Conservation (phyloP, 2,113 vertebrate species). For the Microcebus murinus region DNA sequence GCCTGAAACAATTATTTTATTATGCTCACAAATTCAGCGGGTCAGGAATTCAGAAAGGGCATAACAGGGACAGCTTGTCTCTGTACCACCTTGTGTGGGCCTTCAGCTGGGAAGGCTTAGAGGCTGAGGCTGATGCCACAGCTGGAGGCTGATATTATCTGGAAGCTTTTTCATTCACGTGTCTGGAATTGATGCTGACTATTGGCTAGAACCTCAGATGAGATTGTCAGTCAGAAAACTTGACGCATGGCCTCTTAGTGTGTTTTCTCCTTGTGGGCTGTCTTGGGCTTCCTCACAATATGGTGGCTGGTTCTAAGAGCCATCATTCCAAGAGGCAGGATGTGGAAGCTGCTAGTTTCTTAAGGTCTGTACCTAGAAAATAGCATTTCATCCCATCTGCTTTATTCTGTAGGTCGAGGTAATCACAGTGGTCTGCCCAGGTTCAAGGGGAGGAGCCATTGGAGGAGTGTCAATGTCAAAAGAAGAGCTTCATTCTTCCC, state of each 20-base stretch:
- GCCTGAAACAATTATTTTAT: not conserved
- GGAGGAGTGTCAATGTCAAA: not conserved
- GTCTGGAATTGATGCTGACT: not conserved
- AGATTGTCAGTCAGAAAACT: not conserved
- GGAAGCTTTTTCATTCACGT: not conserved
- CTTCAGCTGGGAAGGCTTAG: not conserved
- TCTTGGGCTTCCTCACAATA: not conserved
- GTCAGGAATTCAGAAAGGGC: not conserved
- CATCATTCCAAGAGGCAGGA: not conserved
- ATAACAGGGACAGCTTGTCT: not conserved
- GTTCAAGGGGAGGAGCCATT: not conserved
- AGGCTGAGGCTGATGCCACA: not conserved
- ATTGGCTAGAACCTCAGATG: not conserved
- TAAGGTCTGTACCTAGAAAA: not conserved
- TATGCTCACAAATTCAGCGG: not conserved
- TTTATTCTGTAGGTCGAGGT: not conserved
- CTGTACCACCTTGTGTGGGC: not conserved
- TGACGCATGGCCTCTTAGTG: fast-evolving
- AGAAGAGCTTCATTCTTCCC: not conserved
- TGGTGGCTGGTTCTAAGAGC: not conserved
- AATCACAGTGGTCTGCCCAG: not conserved
- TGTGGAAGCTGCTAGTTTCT: not conserved
- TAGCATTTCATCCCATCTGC: not conserved
- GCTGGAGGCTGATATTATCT: not conserved
- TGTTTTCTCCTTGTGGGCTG: not conserved